Evolutionary conservation across 2,888 invertebrate species (phyloP), one percentile per base, ranked within the genome.

Genomic region (Galerucella pusilla): DNA sequence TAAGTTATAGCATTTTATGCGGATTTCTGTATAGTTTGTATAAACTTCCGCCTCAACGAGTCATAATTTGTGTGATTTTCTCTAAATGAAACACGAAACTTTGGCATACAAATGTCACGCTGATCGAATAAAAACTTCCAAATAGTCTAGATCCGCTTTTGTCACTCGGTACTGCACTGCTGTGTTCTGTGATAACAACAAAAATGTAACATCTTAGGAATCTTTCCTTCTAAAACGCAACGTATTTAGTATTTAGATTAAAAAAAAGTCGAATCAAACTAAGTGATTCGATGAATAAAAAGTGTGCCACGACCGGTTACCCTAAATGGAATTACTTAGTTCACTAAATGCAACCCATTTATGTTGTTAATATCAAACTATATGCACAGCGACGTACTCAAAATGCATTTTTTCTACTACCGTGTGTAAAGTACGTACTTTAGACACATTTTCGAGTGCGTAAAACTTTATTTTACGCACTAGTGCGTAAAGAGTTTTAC

Each of bases 251-350:
- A 52, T 49, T 46, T 68, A 49, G 11, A 49, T 11, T 3, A 28
- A 42, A 42, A 42, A 54, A 71, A 61, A 76, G 42, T 46, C 25
- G 35, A 45, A 68, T 52, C 65, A 64, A 28, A 74, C 72, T 74
- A 79, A 14, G 16, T 57, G n/a, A 57, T 57, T 57, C 57, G 7
- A 79, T 80, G 81, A 81, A 81, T 81, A 80, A 81, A 82, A 82
- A 81, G 81, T 83, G 75, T 83, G 81, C 82, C 82, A 81, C 68
- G 79, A 80, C 80, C 73, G 79, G 80, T 80, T 81, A 57, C 83
- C 82, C 79, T 81, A 83, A 77, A 82, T 80, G 83, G 83, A 81
- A 80, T 76, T 79, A 80, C 16, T 61, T 25, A 12, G n/a, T 28
- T n/a, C 2, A 42, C 63, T 65, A 6, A 65, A 20, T 46, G 45